Percentiles rank a stretch among this genome's conserved stretches.
These are phyloP conservation scores for Leptobrachium ailaonicum DNA, from an alignment of 2,113 vertebrate species.

Conservation along the genomic window DNA sequence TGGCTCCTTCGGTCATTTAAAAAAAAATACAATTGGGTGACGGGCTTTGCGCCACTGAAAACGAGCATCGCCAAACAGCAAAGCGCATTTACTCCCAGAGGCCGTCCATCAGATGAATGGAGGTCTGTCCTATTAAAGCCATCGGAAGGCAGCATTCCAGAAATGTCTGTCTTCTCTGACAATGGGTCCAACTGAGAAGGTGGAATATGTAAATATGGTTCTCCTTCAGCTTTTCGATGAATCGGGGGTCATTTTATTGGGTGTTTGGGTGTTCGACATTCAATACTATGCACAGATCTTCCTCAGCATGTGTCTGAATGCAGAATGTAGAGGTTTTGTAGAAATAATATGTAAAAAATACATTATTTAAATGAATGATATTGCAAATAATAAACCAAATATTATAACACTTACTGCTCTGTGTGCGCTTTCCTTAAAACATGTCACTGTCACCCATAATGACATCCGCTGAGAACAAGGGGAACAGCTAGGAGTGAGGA, in stretches of 20 bases:
- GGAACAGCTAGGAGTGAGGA: too few species aligned
- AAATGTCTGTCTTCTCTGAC: neutral
- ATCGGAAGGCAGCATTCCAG: neutral
- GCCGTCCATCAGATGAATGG: too few species aligned
- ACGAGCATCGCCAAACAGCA: too few species aligned
- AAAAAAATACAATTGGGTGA: too few species aligned
- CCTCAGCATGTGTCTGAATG: conserved; percentile 78
- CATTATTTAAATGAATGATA: conserved; percentile 47
- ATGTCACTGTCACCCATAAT: too few species aligned
- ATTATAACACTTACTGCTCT: neutral
- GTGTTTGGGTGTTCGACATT: conserved; percentile 64
- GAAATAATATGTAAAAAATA: conserved; percentile 57
- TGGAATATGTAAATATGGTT: conserved; percentile 6
- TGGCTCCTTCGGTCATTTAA: too few species aligned
- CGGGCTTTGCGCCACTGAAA: too few species aligned
- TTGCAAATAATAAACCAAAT: conserved; percentile 47
- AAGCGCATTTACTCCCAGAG: too few species aligned
- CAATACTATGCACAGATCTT: conserved; percentile 78
- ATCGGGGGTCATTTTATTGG: conserved; percentile 53
- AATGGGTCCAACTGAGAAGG: neutral
- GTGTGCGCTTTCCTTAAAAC: neutral
- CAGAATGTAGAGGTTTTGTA: conserved; percentile 72
- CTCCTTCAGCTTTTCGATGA: conserved; percentile 65
- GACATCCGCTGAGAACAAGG: too few species aligned
- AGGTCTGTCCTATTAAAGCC: neutral